Evolutionary conservation across 2,888 invertebrate species (phyloP), one percentile per base, ranked within the genome.

Genomic region (Eupithecia pulchellata): DNA sequence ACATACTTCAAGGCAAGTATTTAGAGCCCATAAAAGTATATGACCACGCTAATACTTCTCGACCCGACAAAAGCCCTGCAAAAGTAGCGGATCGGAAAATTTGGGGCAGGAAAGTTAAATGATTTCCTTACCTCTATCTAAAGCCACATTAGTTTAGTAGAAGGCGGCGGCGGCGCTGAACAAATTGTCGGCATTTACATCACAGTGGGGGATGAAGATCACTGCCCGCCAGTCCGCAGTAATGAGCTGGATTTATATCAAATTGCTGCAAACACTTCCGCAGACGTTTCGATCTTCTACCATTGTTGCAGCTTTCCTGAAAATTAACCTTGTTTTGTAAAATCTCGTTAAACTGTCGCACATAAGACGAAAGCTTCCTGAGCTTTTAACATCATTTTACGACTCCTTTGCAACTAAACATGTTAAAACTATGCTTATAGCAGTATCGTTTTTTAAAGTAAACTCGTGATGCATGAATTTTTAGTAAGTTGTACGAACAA

Each of bases 121-220:
- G 78, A 81, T 79, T 75, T 75, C 69, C 72, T 76, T 85, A 80
- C 81, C 75, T 79, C 75, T 81, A 75, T 76, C 78, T 81, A 77
- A 77, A 78, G 82, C 79, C 79, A 84, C 85, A 87, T 87, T 87
- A 87, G 82, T 81, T 82, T 79, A 81, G 81, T 82, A 75, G 79
- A 72, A 74, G 78, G 79, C 65, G 78, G 67, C 84, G 76, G 79
- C 76, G 67, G 67, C 63, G 75, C 66, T 72, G 78, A 80, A 87
- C 85, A 87, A 87, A 87, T 87, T 79, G 86, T 73, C 80, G 79
- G 83, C 84, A 86, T 86, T 86, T 85, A 83, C 86, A 82, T 80
- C 75, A 83, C 78, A 84, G 84, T 81, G 76, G 80, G 75, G 72
- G 61, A 76, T 77, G 82, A 80, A 71, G 55, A 76, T 76, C 83